phyloP scores from a whole-genome alignment of 2,888 invertebrate species.

The Gonocerus acuteangulatus region DNA sequence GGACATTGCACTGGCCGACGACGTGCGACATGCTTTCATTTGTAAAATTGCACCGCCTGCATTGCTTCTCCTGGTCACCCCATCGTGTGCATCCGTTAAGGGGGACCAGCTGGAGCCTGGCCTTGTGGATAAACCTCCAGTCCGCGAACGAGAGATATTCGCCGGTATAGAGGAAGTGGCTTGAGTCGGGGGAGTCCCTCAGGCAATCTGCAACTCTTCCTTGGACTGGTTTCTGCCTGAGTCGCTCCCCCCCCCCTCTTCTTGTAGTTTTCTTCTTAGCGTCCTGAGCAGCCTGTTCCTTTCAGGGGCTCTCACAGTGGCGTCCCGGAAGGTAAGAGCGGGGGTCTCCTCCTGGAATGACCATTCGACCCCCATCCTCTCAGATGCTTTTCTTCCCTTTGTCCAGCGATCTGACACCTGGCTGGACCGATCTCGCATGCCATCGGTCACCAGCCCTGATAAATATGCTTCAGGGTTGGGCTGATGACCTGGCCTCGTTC shows the following conservation, averaged over 20 bases:
- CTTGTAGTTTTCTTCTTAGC: not conserved
- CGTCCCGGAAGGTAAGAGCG: too few relatives aligned
- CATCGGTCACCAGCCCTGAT: too few relatives aligned
- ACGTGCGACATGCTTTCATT: slow-evolving; percentile 17
- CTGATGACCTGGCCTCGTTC: too few relatives aligned
- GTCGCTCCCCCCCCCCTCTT: not conserved
- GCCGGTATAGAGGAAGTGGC: slow-evolving; percentile 33
- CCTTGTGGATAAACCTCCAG: slow-evolving; percentile 39
- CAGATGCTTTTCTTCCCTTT: too few relatives aligned
- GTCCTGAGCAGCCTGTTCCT: too few relatives aligned
- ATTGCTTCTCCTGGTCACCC: not conserved
- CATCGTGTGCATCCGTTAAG: not conserved
- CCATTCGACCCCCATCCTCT: too few relatives aligned
- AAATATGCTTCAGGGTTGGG: too few relatives aligned
- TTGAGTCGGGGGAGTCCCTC: slow-evolving; percentile 11
- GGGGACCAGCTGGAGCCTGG: slow-evolving; percentile 17
- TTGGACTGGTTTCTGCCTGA: slow-evolving; percentile 24
- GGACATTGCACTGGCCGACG: slow-evolving; percentile 17
- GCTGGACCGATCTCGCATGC: too few relatives aligned
- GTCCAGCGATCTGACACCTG: too few relatives aligned
- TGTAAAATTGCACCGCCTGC: not conserved
- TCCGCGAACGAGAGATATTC: slow-evolving; percentile 36
- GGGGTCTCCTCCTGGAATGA: too few relatives aligned
- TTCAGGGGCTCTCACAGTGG: too few relatives aligned
- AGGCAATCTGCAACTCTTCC: slow-evolving; percentile 30